Evolutionary conservation across 2,113 vertebrate species (phyloP).

Genomic region (Cebidichthys violaceus): DNA sequence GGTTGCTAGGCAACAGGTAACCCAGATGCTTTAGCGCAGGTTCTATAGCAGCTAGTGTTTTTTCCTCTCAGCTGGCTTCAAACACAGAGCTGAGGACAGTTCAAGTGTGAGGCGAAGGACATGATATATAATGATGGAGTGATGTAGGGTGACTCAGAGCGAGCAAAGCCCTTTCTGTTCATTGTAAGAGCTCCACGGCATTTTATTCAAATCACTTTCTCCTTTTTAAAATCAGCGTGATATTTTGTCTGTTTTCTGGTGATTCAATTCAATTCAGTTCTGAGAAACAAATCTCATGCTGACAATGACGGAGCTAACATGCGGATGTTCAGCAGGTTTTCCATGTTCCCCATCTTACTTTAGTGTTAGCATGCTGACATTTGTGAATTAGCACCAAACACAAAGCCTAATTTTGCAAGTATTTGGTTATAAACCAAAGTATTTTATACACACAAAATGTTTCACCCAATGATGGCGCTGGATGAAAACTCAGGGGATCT

Average conservation of each 20-base stretch:
- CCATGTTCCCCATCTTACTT: background rate
- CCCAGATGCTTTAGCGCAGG: slow-evolving; percentile 55
- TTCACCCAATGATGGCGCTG: background rate
- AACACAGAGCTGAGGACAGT: slow-evolving; percentile 12
- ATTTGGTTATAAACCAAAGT: background rate
- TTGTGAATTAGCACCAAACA: background rate
- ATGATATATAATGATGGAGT: background rate
- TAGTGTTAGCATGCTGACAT: background rate
- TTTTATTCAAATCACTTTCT: background rate
- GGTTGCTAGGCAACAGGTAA: slow-evolving; percentile 77
- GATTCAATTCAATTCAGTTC: background rate
- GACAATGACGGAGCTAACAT: background rate
- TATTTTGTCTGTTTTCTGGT: background rate
- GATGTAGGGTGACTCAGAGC: background rate
- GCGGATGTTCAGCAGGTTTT: background rate
- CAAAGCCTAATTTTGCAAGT: background rate
- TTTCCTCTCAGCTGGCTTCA: slow-evolving; percentile 35
- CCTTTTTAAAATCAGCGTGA: background rate
- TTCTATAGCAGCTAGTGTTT: slow-evolving; percentile 22
- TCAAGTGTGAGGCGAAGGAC: slow-evolving; percentile 15
- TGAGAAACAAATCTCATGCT: background rate
- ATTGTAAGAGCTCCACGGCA: background rate
- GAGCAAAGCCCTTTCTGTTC: background rate
- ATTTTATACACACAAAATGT: background rate
- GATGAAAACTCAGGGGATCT: background rate